A percentile compares a stretch with the other conserved stretches of the same genome.
phyloP scores from a whole-genome alignment of 2,113 vertebrate genomes.

The Andinoacara biseriatus region DNA sequence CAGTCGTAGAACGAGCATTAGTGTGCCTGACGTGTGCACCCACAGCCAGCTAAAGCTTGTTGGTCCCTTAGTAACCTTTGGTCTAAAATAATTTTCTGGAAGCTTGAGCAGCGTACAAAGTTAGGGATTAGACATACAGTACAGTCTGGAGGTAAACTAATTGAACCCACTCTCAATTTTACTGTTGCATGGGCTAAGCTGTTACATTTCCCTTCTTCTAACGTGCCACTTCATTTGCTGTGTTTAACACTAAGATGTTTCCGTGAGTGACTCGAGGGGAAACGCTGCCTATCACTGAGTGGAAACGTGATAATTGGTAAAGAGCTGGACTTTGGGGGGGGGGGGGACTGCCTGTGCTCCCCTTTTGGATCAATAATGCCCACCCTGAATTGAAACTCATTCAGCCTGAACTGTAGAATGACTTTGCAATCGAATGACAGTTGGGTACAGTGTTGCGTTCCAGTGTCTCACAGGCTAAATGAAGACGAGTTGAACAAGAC shows the following conservation, averaged over 20 bases:
- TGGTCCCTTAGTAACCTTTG: constrained; percentile 21
- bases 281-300: background rate
- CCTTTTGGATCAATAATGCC: constrained; percentile 71
- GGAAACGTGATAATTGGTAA: constrained; percentile 49
- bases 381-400: constrained; percentile 69
- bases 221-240: background rate
- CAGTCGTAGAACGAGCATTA: constrained; percentile 24
- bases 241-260: constrained; percentile 26
- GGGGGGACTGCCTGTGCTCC: constrained; percentile 29
- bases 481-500: constrained; percentile 65
- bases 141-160: constrained; percentile 46
- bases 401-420: constrained; percentile 71
- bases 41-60: background rate
- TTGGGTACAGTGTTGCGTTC: constrained; percentile 52
- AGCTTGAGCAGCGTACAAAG: constrained; percentile 46
- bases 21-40: background rate
- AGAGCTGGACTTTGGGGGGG: constrained; percentile 28
- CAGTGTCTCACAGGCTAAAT: constrained; percentile 44
- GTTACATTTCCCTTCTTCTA: background rate
- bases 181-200: constrained; percentile 48
- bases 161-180: constrained; percentile 62
- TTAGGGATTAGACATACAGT: constrained; percentile 39
- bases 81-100: constrained; percentile 66
- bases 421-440: constrained; percentile 70
- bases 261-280: background rate